Evolutionary conservation across 64 coral and sea anemone species (phyloP), one percentile per base, ranked within the genome.

Genomic region (Dendronephthya gigantea): DNA sequence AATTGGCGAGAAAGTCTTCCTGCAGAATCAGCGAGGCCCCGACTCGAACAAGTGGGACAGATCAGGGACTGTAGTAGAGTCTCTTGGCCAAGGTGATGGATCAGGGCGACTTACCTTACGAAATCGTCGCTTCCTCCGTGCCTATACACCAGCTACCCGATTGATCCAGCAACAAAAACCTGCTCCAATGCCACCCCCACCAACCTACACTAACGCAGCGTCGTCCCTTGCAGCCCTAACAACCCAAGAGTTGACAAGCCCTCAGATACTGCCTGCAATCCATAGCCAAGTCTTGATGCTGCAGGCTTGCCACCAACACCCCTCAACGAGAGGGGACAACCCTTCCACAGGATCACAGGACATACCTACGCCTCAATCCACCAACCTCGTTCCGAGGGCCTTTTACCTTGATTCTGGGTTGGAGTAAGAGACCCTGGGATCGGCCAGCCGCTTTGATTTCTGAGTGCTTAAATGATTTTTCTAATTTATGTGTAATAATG

Each of bases 31-130:
- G 66, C 59, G 79, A 23, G 90, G 86, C 48, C 30, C 40, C 48
- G 36, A 50, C 79, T 82, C 59, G 9, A 92, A 36, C 47, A 88
- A 92, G 52, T 88, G 90, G 90, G 90, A 88, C 76, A 88, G 90
- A 88, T 91, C 90, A 31, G 90, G 90, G 16, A 48, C 51, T 22
- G 59, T 87, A 23, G 82, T 84, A 10, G 76, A 88, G 58, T 68
- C 86, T 14, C 25, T 39, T 16, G 83, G 86, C 47, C 81, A 92
- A 84, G 48, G 23, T 39, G 49, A 79, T 70, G n/a, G 19, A 19
- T 45, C 34, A 22, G 31, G 75, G 59, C 66, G 72, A 29, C 40
- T 75, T n/a, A 68, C 48, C 82, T 83, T 69, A 14, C 52, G 65
- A 59, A 85, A 74, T 36, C 31, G 48, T 2, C 86, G 86, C 38